Conservation (phyloP, 2,797 vertebrate genomes). For the Labroides dimidiatus region DNA sequence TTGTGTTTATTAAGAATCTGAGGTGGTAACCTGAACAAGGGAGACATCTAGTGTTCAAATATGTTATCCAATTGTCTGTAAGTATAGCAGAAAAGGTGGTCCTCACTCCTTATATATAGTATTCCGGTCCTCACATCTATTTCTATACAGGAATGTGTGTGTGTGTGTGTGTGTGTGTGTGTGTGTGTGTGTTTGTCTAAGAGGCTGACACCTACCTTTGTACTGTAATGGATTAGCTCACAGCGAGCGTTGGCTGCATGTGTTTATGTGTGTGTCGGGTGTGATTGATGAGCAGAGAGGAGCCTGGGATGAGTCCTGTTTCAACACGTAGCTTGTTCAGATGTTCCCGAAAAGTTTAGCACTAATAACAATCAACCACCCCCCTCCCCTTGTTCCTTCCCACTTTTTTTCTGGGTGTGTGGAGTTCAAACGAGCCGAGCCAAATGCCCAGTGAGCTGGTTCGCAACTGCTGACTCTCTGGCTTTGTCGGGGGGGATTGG, state of each 20-base stretch:
- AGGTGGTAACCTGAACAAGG: no score
- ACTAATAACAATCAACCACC: slow-evolving; percentile 67
- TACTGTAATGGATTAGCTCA: slow-evolving; percentile 80
- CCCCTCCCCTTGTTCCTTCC: slow-evolving; percentile 43
- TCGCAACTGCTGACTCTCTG: slow-evolving; percentile 59
- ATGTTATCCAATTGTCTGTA: no score
- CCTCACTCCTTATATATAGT: no score
- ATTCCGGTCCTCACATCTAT: no score
- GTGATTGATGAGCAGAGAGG: slow-evolving; percentile 78
- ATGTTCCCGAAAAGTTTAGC: slow-evolving; percentile 69
- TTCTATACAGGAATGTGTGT: no score
- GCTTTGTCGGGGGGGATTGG: slow-evolving; percentile 77
- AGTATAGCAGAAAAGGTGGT: no score
- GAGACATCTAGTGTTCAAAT: no score
- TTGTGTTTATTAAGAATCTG: no score
- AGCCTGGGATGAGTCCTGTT: slow-evolving; percentile 75
- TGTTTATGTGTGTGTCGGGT: slow-evolving; percentile 66
- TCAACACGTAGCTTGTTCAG: slow-evolving; percentile 73
- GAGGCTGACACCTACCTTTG: slow-evolving; percentile 75
- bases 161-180: slow-evolving; percentile 14
- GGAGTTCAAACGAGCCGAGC: slow-evolving; percentile 70
- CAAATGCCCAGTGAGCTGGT: slow-evolving; percentile 67
- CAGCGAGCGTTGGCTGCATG: slow-evolving; percentile 54
- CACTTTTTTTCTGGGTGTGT: slow-evolving; percentile 52
- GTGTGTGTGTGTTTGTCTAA: slow-evolving; percentile 66